A percentile compares a stretch with the other conserved stretches of the same genome.
Conservation (phyloP, 2,797 vertebrate genomes). For the Adrianichthys oophorus region DNA sequence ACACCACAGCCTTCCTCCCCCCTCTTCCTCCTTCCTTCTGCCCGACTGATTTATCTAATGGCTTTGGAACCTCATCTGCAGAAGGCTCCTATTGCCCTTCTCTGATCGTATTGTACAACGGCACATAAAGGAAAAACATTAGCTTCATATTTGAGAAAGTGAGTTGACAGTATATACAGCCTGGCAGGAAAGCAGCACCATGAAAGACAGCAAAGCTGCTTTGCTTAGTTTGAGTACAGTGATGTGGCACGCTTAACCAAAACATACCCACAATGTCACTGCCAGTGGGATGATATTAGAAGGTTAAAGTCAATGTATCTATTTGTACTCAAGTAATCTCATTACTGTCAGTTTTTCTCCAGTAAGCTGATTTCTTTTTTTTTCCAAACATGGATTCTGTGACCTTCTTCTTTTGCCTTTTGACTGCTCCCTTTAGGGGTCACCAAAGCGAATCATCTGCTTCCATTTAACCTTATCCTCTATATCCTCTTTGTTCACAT, state of each 20-base stretch:
- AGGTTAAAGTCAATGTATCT: too few relatives aligned
- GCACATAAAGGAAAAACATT: slow-evolving; percentile 12
- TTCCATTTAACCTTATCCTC: too few relatives aligned
- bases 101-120: slow-evolving; percentile 17
- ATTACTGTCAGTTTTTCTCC: too few relatives aligned
- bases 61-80: slow-evolving; percentile 31
- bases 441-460: too few relatives aligned
- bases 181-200: neutral
- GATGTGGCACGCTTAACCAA: neutral
- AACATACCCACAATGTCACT: neutral
- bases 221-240: neutral
- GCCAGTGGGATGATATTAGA: too few relatives aligned
- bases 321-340: too few relatives aligned
- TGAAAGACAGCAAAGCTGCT: slow-evolving; percentile 1
- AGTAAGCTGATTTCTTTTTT: too few relatives aligned
- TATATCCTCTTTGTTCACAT: too few relatives aligned
- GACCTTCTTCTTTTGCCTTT: too few relatives aligned
- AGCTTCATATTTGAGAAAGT: slow-evolving; percentile 15
- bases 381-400: too few relatives aligned
- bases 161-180: slow-evolving; percentile 7
- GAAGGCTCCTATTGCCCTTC: slow-evolving; percentile 24
- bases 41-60: slow-evolving; percentile 46
- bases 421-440: too few relatives aligned
- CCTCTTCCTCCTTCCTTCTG: slow-evolving; percentile 15
- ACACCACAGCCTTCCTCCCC: slow-evolving; percentile 35